These are phyloP conservation scores for Threskiornis aethiopicus DNA, from an alignment of 2,797 vertebrate species.

Conservation along the genomic window DNA sequence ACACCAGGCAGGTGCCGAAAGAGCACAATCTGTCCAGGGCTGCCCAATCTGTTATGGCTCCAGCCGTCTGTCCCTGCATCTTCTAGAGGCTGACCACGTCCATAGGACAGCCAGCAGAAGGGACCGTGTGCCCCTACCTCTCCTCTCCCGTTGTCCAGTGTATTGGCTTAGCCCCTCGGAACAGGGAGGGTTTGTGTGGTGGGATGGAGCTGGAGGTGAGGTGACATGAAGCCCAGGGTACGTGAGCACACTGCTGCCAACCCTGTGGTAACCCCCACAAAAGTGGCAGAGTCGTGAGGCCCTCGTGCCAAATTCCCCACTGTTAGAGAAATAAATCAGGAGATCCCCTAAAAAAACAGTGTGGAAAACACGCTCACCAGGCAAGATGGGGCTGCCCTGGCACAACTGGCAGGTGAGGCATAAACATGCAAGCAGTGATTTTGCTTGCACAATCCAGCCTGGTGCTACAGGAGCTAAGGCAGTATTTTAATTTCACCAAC, in stretches of 20 bases:
- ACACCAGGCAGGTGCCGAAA: background rate
- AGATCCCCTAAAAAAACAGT: background rate
- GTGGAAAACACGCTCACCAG: background rate
- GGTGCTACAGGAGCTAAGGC: background rate
- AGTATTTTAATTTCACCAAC: background rate
- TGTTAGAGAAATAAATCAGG: background rate
- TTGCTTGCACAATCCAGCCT: background rate
- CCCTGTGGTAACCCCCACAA: background rate
- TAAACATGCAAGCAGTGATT: background rate
- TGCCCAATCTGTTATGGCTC: background rate
- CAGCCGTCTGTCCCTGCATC: background rate
- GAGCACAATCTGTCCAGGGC: background rate
- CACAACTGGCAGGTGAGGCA: background rate
- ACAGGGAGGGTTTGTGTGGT: background rate
- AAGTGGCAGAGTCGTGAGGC: background rate
- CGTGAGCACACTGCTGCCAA: background rate
- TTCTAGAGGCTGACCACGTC: background rate
- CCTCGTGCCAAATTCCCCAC: background rate
- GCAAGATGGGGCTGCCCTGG: background rate
- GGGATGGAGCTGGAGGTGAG: background rate
- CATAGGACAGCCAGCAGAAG: background rate
- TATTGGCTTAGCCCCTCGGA: background rate
- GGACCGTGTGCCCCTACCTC: fast-evolving
- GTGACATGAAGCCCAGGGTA: background rate
- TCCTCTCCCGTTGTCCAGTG: background rate